Conservation (phyloP, 2,888 invertebrate species). For the Esperia sulphurella region DNA sequence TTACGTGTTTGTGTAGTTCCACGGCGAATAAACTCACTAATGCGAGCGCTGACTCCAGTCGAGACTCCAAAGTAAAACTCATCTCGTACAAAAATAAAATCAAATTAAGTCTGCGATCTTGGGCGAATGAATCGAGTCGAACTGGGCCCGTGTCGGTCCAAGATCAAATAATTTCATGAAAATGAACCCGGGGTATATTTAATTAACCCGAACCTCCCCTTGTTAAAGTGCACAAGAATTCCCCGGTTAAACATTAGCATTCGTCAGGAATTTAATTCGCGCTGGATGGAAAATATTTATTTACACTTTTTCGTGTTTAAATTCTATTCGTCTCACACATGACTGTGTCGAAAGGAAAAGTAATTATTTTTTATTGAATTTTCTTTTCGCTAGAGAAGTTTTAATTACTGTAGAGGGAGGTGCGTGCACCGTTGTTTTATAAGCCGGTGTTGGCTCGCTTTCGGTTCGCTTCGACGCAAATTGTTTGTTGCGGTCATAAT, state of each 20-base stretch:
- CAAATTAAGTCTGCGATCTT: slow-evolving; percentile 52
- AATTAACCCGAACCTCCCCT: slow-evolving; percentile 71
- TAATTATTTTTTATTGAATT: slow-evolving; percentile 65
- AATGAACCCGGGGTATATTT: slow-evolving; percentile 72
- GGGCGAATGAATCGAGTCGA: slow-evolving; percentile 52
- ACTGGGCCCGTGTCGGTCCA: slow-evolving; percentile 53
- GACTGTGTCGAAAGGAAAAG: slow-evolving; percentile 45
- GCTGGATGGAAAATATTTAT: slow-evolving; percentile 60
- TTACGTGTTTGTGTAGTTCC: slow-evolving; percentile 52
- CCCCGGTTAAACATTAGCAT: slow-evolving; percentile 74
- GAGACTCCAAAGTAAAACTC: slow-evolving; percentile 26
- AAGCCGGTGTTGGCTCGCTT: slow-evolving; percentile 22
- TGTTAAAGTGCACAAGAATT: slow-evolving; percentile 73
- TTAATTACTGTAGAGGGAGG: slow-evolving; percentile 56
- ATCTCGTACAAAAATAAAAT: slow-evolving; percentile 36
- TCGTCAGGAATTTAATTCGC: slow-evolving; percentile 71
- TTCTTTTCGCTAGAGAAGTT: slow-evolving; percentile 63
- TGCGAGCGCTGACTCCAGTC: slow-evolving; percentile 29
- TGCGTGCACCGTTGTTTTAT: slow-evolving; percentile 46
- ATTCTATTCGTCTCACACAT: slow-evolving; percentile 52
- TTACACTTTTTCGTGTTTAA: slow-evolving; percentile 50
- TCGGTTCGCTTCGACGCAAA: slow-evolving; percentile 38
- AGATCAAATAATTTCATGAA: slow-evolving; percentile 76
- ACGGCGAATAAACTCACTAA: slow-evolving; percentile 39
- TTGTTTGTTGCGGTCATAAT: slow-evolving; percentile 60